Conservation (phyloP, 2,797 vertebrate genomes). For the Rhadinocentrus ornatus region DNA sequence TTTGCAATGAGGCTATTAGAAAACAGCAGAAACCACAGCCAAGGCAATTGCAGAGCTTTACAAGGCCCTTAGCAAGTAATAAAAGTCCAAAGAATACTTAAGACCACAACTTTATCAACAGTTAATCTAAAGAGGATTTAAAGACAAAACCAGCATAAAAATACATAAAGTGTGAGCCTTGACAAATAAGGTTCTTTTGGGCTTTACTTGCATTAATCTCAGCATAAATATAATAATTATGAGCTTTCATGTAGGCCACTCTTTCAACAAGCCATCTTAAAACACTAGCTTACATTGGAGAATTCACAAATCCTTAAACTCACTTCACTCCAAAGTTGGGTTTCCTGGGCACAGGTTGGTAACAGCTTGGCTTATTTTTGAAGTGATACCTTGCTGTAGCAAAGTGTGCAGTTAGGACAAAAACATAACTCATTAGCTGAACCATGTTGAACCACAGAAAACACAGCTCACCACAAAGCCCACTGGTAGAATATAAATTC, state of each 20-base stretch:
- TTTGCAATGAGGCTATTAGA: neutral
- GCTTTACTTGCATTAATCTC: too few relatives aligned
- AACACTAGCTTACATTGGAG: neutral
- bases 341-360: constrained; percentile 35
- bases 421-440: neutral
- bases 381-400: constrained; percentile 3
- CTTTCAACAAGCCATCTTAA: neutral
- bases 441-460: constrained; percentile 18
- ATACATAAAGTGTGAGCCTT: too few relatives aligned
- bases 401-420: neutral
- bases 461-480: neutral
- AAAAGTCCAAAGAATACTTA: neutral
- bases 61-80: neutral
- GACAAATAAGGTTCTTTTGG: too few relatives aligned
- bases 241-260: too few relatives aligned
- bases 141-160: too few relatives aligned
- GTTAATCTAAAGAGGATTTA: too few relatives aligned
- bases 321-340: constrained; percentile 53
- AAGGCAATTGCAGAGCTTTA: neutral
- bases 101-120: too few relatives aligned
- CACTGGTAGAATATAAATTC: constrained; percentile 5
- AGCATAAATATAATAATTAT: too few relatives aligned
- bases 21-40: neutral
- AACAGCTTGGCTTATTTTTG: constrained; percentile 21
- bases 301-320: constrained; percentile 5